These are phyloP conservation scores for Mesorhabditis belari DNA, from an alignment of 2,888 invertebrate genomes.

Conservation along the genomic window DNA sequence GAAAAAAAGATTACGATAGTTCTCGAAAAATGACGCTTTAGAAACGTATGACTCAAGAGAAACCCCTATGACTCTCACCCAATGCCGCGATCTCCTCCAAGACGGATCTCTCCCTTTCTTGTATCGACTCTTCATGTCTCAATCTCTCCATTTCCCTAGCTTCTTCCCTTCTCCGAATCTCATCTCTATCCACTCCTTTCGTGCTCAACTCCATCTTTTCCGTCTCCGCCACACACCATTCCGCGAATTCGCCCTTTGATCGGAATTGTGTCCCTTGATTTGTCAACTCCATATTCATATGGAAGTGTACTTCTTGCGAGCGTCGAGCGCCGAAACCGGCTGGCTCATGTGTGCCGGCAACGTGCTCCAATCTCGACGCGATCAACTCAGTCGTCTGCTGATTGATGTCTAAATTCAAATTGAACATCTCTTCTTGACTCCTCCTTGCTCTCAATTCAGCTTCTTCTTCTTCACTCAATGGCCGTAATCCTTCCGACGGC, in stretches of 20 bases:
- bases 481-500: constrained; percentile 1
- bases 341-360: neutral
- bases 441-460: constrained; percentile 23
- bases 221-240: neutral
- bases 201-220: neutral
- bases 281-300: neutral
- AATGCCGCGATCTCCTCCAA: constrained; percentile 17
- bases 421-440: constrained; percentile 37
- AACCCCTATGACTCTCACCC: no score
- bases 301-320: neutral
- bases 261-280: neutral
- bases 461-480: constrained; percentile 10
- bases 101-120: constrained; percentile 12
- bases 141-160: neutral
- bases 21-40: no score
- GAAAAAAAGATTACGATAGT: no score
- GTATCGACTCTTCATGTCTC: neutral
- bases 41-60: no score
- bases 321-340: neutral
- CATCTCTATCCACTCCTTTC: neutral
- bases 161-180: neutral
- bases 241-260: neutral
- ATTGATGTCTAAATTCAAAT: constrained; percentile 29
- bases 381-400: constrained; percentile 32
- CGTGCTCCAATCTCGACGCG: constrained; percentile 1